Conservation (phyloP, 2,113 vertebrate genomes). For the Clarias batrachus region DNA sequence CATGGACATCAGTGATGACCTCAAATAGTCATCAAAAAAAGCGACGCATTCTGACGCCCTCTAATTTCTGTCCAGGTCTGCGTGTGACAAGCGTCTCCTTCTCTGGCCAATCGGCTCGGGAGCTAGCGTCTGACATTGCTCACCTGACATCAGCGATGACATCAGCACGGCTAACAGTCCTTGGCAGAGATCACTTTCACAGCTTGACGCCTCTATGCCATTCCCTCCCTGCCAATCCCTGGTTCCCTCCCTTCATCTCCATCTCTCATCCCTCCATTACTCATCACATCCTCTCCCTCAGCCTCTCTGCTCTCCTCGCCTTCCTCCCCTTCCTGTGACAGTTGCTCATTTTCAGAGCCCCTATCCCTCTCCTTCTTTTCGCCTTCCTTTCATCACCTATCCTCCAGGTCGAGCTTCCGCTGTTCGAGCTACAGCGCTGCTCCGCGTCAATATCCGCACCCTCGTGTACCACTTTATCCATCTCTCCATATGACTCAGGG, state of each 20-base stretch:
- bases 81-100: constrained; percentile 6
- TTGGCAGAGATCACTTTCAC: constrained; percentile 51
- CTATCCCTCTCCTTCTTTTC: constrained; percentile 12
- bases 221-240: constrained; percentile 33
- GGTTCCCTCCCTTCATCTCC: constrained; percentile 32
- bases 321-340: constrained; percentile 34
- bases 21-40: constrained; percentile 20
- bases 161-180: constrained; percentile 49
- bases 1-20: constrained; percentile 38
- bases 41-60: not conserved
- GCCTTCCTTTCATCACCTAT: constrained; percentile 21
- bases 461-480: not conserved
- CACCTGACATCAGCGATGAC: constrained; percentile 48
- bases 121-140: constrained; percentile 39
- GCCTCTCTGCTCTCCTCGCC: not conserved
- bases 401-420: constrained; percentile 8
- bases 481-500: constrained; percentile 4
- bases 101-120: constrained; percentile 37
- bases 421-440: not conserved
- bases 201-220: constrained; percentile 46
- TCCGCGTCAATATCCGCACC: constrained; percentile 18
- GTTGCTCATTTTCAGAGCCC: constrained; percentile 28
- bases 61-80: not conserved
- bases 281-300: constrained; percentile 29
- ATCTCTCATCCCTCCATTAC: constrained; percentile 31